Percentiles rank a stretch among this genome's conserved stretches.
phyloP scores from a whole-genome alignment of 2,888 invertebrate genomes.

The Palloptera scutellata region DNA sequence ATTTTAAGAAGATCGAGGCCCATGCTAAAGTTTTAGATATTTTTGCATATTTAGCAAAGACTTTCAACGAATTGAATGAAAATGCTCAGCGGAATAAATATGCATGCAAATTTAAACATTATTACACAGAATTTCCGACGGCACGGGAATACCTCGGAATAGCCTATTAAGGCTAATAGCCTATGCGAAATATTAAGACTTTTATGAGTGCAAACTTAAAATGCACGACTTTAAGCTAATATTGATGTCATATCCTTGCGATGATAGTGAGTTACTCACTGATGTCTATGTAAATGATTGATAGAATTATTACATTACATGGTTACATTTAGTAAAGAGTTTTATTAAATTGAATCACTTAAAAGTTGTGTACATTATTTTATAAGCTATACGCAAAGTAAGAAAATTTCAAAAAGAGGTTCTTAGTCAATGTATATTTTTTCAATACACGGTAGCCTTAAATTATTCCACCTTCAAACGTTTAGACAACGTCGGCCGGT shows the following conservation, averaged over 20 bases:
- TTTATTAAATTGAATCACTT: too few relatives aligned
- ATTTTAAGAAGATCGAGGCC: slow-evolving; percentile 80
- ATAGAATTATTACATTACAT: too few relatives aligned
- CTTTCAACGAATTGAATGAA: slow-evolving; percentile 79
- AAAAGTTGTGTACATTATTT: too few relatives aligned
- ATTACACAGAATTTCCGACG: slow-evolving; percentile 76
- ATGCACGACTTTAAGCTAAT: too few relatives aligned
- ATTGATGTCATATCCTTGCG: too few relatives aligned
- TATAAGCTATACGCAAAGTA: too few relatives aligned
- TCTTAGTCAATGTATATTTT: too few relatives aligned
- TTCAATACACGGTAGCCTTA: background rate
- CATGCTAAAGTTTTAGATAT: slow-evolving; percentile 76
- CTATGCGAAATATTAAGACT: background rate
- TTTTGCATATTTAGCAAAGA: slow-evolving; percentile 68
- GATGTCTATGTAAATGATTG: too few relatives aligned
- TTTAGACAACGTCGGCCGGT: slow-evolving; percentile 75
- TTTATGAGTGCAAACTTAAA: too few relatives aligned
- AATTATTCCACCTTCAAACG: slow-evolving; percentile 54
- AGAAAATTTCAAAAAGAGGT: too few relatives aligned
- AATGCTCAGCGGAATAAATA: slow-evolving; percentile 79
- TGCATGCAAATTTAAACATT: slow-evolving; percentile 80
- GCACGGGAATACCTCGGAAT: slow-evolving; percentile 59
- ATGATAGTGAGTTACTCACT: too few relatives aligned
- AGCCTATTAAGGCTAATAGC: slow-evolving; percentile 44
- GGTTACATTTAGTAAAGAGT: too few relatives aligned